These are phyloP conservation scores for Saccostrea echinata DNA, from an alignment of 1,140 invertebrate species.

Conservation along the genomic window DNA sequence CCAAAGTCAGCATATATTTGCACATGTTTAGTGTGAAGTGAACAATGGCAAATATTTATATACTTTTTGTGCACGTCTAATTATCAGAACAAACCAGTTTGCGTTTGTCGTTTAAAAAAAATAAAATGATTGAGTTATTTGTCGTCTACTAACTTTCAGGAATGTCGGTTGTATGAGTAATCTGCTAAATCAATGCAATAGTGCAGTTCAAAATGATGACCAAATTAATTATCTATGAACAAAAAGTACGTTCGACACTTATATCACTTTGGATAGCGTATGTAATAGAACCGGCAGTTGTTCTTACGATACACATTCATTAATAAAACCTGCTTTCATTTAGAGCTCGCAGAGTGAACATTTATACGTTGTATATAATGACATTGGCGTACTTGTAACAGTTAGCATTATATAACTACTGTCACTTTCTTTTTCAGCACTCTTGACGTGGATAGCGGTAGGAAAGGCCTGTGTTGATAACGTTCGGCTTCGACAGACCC, in stretches of 20 bases:
- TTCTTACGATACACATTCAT: neutral
- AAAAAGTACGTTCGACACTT: too few relatives aligned
- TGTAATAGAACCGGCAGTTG: neutral
- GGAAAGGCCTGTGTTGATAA: conserved; percentile 17
- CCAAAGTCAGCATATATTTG: conserved; percentile 27
- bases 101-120: too few relatives aligned
- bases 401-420: neutral
- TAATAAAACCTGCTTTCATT: neutral
- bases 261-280: too few relatives aligned
- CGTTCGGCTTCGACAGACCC: neutral
- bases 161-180: too few relatives aligned
- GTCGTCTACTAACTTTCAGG: too few relatives aligned
- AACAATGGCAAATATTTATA: neutral
- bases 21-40: neutral
- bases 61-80: too few relatives aligned
- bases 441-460: conserved; percentile 32
- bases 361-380: neutral
- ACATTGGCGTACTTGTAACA: neutral
- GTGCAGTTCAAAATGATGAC: too few relatives aligned
- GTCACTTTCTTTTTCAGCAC: conserved; percentile 8
- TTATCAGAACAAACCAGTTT: too few relatives aligned
- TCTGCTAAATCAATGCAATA: too few relatives aligned
- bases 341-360: neutral
- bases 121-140: too few relatives aligned
- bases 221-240: too few relatives aligned